Evolutionary conservation across 1,140 invertebrate species (phyloP), one percentile per base, ranked within the genome.

Genomic region (Drosophila takahashii): DNA sequence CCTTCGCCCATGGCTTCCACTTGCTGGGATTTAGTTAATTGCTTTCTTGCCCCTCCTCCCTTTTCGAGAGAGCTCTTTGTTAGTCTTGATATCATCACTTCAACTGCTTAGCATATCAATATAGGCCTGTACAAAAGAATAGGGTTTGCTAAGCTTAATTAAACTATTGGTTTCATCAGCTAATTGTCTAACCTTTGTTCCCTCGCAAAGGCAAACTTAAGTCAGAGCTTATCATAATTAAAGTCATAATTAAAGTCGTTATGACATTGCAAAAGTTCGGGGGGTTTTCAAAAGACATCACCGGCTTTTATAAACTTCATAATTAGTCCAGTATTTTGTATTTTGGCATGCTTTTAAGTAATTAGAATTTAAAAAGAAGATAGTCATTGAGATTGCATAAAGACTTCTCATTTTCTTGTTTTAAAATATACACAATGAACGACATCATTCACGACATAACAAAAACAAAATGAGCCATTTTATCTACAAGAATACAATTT

Each of bases 1-100:
- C 70, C 42, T 37, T 15, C 48, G 34, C 32, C 41, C n/a, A 32
- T 42, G 36, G 11, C 37, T 41, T 45, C 36, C 15, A 45, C 51
- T 42, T 44, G 60, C 48, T 34, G 27, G 79, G 79, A 58, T 73
- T 79, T 66, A 83, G 79, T 83, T 87, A 87, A 87, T 87, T 87
- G 71, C 84, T 69, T 70, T 77, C 58, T 58, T 54, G 27, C 29
- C 39, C 22, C 64, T 15, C 9, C 60, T 18, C 15, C 34, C 4
- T 15, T 16, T 11, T 18, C 15, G 10, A 37, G 11, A 36, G 16
- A 42, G 59, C 39, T 13, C 36, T 65, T 65, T 65, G 37, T 48
- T 77, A 60, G 47, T 37, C 67, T 22, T 15, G 42, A 58, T 59
- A 22, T 64, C 67, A 60, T 10, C 64, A 36, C 11, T 34, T 16